These are phyloP conservation scores for Parnassius orleans DNA, from an alignment of 2,888 invertebrate species.

Conservation along the genomic window DNA sequence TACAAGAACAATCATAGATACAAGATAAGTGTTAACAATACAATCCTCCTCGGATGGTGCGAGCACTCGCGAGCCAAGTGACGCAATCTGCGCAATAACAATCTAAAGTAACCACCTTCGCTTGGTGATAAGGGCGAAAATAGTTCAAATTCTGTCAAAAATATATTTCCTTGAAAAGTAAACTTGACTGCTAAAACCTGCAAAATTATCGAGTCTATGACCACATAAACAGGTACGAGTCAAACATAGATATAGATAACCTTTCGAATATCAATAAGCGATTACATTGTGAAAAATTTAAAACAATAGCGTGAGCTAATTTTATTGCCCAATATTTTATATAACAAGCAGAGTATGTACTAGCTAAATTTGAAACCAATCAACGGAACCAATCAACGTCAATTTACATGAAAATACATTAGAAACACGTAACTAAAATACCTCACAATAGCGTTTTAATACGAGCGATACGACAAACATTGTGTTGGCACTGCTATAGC, in stretches of 20 bases:
- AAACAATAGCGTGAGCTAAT: too few relatives aligned
- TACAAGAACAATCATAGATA: constrained; percentile 75
- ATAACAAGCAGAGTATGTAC: too few relatives aligned
- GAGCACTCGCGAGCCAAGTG: constrained; percentile 21
- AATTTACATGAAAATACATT: too few relatives aligned
- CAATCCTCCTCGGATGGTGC: constrained; percentile 38
- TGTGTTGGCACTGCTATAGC: constrained; percentile 11
- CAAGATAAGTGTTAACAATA: constrained; percentile 64
- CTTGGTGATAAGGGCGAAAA: neutral
- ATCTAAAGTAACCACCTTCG: neutral
- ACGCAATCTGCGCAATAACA: constrained; percentile 1
- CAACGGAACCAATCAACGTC: too few relatives aligned
- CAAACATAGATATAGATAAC: too few relatives aligned
- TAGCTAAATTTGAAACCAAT: too few relatives aligned
- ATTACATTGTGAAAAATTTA: too few relatives aligned
- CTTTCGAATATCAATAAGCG: too few relatives aligned
- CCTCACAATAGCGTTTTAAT: neutral
- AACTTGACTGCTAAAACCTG: neutral
- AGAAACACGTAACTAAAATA: too few relatives aligned
- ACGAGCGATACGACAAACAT: neutral
- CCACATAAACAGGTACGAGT: too few relatives aligned
- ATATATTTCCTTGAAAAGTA: neutral
- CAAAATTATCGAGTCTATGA: too few relatives aligned
- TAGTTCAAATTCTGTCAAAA: neutral
- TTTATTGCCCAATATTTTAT: too few relatives aligned